Evolutionary conservation across 2,888 invertebrate genomes (phyloP).

Genomic region (Lamellibrachia satsuma): DNA sequence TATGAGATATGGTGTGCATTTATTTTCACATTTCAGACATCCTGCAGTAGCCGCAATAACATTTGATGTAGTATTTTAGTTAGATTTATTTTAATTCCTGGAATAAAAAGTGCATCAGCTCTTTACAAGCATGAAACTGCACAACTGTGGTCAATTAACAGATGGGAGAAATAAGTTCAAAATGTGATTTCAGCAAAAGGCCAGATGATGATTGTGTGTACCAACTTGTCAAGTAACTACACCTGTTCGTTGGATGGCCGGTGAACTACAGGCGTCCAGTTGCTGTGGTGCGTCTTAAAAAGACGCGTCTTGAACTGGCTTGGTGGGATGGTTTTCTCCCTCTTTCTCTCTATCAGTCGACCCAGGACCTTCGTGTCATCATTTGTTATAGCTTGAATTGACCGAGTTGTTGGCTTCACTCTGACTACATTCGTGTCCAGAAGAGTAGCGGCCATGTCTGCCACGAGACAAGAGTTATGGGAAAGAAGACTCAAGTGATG

Average conservation of each 20-base stretch:
- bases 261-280: constrained; percentile 62
- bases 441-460: not conserved
- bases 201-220: not conserved
- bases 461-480: not conserved
- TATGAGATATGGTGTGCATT: not conserved
- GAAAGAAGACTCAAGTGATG: no score
- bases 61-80: not conserved
- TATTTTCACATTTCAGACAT: not conserved
- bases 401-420: not conserved
- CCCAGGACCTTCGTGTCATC: constrained; percentile 37
- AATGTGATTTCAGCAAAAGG: no score
- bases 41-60: not conserved
- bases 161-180: no score
- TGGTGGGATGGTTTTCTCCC: constrained; percentile 37
- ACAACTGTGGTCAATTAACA: no score
- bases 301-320: constrained; percentile 49
- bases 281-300: constrained; percentile 60
- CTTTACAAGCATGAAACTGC: not conserved
- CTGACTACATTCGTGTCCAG: not conserved
- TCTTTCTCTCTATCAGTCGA: constrained; percentile 19
- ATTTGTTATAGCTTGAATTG: constrained; percentile 24
- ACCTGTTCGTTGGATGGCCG: constrained; percentile 64
- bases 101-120: not conserved
- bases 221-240: not conserved
- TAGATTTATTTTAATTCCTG: not conserved